phyloP scores from a whole-genome alignment of 2,113 vertebrate species.

The Amphiprion percula region DNA sequence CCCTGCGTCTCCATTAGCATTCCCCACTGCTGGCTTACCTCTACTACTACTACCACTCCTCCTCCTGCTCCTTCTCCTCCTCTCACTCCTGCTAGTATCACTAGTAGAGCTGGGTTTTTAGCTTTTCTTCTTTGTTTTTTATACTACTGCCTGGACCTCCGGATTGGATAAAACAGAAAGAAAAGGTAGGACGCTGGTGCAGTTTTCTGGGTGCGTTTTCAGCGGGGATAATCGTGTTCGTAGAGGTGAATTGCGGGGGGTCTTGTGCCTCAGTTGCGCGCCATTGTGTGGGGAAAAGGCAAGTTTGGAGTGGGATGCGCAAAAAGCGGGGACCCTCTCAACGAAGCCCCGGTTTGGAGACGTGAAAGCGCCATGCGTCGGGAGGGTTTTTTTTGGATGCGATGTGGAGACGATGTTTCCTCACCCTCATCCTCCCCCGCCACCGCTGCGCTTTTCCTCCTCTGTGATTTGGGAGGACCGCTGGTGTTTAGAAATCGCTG shows the following conservation, averaged over 20 bases:
- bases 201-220: conserved; percentile 30
- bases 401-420: conserved; percentile 55
- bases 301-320: conserved; percentile 45
- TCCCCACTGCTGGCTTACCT: conserved; percentile 68
- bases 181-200: conserved; percentile 64
- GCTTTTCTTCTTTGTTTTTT: conserved; percentile 2
- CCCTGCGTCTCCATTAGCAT: conserved; percentile 71
- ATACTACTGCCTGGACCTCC: conserved; percentile 19
- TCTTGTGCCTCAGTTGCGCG: neutral
- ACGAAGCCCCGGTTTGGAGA: conserved; percentile 28
- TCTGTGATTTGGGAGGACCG: neutral
- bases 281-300: conserved; percentile 25
- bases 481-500: neutral
- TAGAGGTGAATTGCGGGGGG: conserved; percentile 8
- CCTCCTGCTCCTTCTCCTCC: conserved; percentile 5
- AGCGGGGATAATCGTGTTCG: neutral
- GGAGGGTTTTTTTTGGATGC: conserved; percentile 49
- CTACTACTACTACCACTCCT: conserved; percentile 42
- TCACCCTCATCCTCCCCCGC: conserved; percentile 32
- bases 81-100: conserved; percentile 44
- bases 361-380: conserved; percentile 49
- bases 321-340: neutral
- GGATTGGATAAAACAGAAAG: conserved; percentile 39
- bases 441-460: conserved; percentile 40
- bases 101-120: conserved; percentile 12